phyloP scores from a whole-genome alignment of 2,113 vertebrate genomes.

The Vulpes lagopus region DNA sequence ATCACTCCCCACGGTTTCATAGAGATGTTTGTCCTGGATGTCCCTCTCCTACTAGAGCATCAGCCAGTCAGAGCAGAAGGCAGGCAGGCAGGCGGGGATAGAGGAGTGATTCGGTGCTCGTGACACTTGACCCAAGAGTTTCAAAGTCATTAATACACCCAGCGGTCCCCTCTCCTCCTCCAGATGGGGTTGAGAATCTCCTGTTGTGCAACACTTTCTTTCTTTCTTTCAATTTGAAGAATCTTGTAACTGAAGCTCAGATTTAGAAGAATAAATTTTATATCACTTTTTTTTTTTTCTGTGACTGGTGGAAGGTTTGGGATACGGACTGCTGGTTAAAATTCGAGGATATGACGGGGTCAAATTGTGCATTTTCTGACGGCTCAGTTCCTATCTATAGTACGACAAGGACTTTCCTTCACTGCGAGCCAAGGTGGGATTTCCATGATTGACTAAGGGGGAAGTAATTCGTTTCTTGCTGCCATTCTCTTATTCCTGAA shows the following conservation, averaged over 20 bases:
- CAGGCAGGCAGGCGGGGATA: too few relatives aligned
- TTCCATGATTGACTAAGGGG: neutral
- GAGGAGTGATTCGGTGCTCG: rapidly evolving
- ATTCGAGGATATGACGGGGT: neutral
- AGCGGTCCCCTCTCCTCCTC: neutral
- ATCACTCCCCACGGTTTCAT: rapidly evolving
- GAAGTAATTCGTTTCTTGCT: neutral
- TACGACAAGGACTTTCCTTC: rapidly evolving
- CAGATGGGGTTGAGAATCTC: neutral
- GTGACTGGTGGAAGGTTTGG: neutral
- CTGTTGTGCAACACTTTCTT: too few relatives aligned
- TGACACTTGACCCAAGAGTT: neutral
- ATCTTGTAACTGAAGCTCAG: neutral
- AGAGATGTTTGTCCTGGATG: rapidly evolving
- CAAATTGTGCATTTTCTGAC: rapidly evolving
- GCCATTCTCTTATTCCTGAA: neutral
- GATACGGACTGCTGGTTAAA: neutral
- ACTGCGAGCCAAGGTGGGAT: neutral
- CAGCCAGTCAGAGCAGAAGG: neutral
- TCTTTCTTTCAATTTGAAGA: neutral
- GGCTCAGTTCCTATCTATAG: neutral
- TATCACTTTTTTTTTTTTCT: neutral
- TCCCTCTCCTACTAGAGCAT: rapidly evolving
- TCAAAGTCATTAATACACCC: neutral
- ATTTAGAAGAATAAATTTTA: neutral